These are phyloP conservation scores for Teleogryllus oceanicus DNA, from an alignment of 2,888 invertebrate genomes.

Conservation along the genomic window DNA sequence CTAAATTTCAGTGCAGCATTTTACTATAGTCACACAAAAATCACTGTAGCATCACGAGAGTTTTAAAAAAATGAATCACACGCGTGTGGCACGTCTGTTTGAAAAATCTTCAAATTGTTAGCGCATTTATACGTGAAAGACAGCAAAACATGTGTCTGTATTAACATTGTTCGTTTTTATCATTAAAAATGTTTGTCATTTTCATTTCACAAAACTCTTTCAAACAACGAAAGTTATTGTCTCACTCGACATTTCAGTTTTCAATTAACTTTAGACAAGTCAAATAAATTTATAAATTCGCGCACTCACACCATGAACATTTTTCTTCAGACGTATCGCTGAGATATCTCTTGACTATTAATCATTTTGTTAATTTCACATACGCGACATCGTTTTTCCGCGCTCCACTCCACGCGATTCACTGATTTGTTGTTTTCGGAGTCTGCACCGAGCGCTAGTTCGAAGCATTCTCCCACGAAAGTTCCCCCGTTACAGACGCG, in stretches of 20 bases:
- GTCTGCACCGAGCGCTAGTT: conserved; percentile 18
- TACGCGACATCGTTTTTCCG: neutral
- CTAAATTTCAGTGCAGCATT: conserved; percentile 18
- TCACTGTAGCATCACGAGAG: neutral
- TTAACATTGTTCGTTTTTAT: too few relatives aligned
- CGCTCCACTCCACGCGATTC: neutral
- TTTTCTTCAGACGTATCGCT: too few relatives aligned
- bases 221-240: too few relatives aligned
- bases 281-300: too few relatives aligned
- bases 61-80: neutral
- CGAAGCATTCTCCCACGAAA: conserved; percentile 4
- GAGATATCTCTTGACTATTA: neutral
- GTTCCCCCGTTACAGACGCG: neutral
- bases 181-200: too few relatives aligned
- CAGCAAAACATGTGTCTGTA: too few relatives aligned
- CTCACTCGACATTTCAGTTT: too few relatives aligned
- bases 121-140: neutral
- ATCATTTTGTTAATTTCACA: neutral
- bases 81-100: neutral
- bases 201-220: too few relatives aligned
- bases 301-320: too few relatives aligned
- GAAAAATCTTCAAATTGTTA: neutral
- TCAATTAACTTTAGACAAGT: too few relatives aligned
- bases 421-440: neutral
- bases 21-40: neutral